These are phyloP conservation scores for Acholoe squamosa DNA, from an alignment of 2,888 invertebrate species.

Conservation along the genomic window DNA sequence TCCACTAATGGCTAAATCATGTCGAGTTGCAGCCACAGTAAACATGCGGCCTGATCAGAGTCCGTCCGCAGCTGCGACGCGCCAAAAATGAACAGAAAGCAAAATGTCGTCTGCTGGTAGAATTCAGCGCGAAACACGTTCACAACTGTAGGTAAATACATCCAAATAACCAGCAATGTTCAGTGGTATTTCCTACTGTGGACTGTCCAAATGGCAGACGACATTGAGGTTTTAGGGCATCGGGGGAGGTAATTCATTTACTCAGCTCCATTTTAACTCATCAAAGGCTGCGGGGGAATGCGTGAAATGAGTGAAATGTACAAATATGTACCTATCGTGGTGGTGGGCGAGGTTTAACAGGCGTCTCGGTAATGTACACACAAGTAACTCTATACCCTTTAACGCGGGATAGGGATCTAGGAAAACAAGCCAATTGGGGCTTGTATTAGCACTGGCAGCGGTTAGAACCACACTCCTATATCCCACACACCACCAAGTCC, in stretches of 20 bases:
- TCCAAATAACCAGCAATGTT: background rate
- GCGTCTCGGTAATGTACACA: conserved; percentile 23
- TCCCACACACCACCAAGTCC: background rate
- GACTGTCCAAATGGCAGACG: background rate
- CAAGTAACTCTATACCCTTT: conserved; percentile 42
- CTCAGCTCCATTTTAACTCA: conserved; percentile 37
- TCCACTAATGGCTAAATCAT: conserved; percentile 31
- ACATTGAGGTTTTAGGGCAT: background rate
- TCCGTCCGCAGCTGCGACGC: background rate
- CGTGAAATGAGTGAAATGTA: conserved; percentile 50
- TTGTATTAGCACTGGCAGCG: conserved; percentile 24
- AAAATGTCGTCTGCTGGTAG: conserved; percentile 17
- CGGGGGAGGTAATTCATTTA: background rate
- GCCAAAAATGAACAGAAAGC: conserved; percentile 19
- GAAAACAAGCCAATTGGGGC: conserved; percentile 29
- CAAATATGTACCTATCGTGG: conserved; percentile 36
- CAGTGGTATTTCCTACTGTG: background rate
- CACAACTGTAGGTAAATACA: conserved; percentile 8
- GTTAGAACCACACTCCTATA: background rate
- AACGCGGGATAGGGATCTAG: background rate
- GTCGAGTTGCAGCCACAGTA: background rate
- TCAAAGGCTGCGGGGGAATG: conserved; percentile 40
- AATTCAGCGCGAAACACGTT: conserved; percentile 7
- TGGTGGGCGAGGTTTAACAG: background rate
- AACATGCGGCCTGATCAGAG: conserved; percentile 26